A percentile compares a stretch with the other conserved stretches of the same genome.
phyloP scores from a whole-genome alignment of 2,797 vertebrate species.

The Sebastes paucispinis region DNA sequence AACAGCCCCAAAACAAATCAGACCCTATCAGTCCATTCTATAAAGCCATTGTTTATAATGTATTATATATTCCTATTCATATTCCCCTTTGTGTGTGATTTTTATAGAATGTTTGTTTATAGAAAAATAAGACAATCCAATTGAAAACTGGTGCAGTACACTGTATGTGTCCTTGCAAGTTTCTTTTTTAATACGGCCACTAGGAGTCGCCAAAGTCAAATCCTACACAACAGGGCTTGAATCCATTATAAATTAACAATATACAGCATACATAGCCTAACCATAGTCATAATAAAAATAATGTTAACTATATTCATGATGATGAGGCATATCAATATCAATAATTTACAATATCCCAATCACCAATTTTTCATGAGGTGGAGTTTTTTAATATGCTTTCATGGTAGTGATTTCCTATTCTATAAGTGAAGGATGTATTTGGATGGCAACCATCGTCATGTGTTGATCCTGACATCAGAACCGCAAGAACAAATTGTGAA shows the following conservation, averaged over 20 bases:
- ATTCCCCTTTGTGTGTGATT: background rate
- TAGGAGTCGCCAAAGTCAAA: background rate
- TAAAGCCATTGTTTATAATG: background rate
- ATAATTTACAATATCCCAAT: background rate
- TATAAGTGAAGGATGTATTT: too few species aligned
- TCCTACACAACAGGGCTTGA: background rate
- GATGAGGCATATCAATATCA: background rate
- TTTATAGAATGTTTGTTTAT: background rate
- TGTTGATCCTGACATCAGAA: background rate
- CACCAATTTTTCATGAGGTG: background rate
- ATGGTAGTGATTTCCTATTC: too few species aligned
- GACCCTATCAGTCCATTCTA: background rate
- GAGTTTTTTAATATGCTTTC: background rate
- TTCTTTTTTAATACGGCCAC: background rate
- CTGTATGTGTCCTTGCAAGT: background rate
- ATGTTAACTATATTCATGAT: background rate
- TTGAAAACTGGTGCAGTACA: background rate
- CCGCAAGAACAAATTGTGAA: background rate
- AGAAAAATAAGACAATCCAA: background rate
- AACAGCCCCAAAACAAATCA: background rate
- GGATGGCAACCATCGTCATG: too few species aligned
- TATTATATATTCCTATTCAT: background rate
- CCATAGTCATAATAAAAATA: background rate
- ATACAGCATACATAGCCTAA: background rate
- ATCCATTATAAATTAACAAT: background rate